phyloP scores from a whole-genome alignment of 2,888 invertebrate species.

The Petrolisthes manimaculis region DNA sequence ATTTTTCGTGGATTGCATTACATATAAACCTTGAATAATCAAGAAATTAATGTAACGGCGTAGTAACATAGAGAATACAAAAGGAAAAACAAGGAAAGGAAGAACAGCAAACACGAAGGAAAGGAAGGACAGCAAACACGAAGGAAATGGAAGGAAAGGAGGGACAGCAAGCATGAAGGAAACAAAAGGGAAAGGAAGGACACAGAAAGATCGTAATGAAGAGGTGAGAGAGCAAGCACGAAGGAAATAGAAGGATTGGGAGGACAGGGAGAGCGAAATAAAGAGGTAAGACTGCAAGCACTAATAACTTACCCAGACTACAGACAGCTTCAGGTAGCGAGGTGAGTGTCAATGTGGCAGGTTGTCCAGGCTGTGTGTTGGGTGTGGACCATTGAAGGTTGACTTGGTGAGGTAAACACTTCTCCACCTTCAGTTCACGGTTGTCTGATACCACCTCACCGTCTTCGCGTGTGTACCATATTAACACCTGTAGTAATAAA shows the following conservation, averaged over 20 bases:
- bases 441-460: conserved; percentile 41
- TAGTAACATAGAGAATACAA: too few relatives aligned
- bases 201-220: not conserved
- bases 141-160: too few relatives aligned
- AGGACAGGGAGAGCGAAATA: not conserved
- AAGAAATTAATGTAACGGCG: too few relatives aligned
- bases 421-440: conserved; percentile 28
- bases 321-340: conserved; percentile 21
- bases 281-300: not conserved
- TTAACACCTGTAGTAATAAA: conserved; percentile 15
- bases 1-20: too few relatives aligned
- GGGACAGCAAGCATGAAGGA: too few relatives aligned
- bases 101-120: too few relatives aligned
- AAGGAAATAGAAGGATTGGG: too few relatives aligned
- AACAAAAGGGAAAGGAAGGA: too few relatives aligned
- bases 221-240: too few relatives aligned
- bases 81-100: too few relatives aligned
- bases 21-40: too few relatives aligned
- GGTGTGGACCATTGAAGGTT: conserved; percentile 8
- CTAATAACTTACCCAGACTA: conserved; percentile 22
- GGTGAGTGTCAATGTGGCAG: not conserved
- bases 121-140: too few relatives aligned
- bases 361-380: conserved; percentile 28
- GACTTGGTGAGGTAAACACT: conserved; percentile 15
- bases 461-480: conserved; percentile 37